Base-by-base conservation (phyloP, 1,140 invertebrate species). In the Laupala kohalensis region DNA sequence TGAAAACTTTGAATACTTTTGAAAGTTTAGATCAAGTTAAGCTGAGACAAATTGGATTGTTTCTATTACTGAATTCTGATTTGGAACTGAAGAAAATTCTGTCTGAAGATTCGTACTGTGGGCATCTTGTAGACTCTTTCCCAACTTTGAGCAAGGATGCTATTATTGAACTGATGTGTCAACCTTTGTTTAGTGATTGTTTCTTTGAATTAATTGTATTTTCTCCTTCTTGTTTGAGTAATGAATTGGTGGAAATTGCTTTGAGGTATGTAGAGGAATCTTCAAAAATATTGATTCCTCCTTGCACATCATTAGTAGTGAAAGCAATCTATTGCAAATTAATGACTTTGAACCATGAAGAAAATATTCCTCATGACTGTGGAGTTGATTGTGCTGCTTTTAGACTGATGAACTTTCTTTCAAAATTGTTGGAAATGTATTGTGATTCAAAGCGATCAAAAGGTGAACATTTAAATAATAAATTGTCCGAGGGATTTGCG, bases 21-120 rank as follows among this genome's bases (percentile, higher is more conserved):
- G 67, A 68, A 15, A 25, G 19, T 28, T 19, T n/a, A 29, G 27
- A 68, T 28, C 23, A 68, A 4, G 6, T 13, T 6, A 27, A 28
- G n/a, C n/a, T 71, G 27, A 26, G 70, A 9, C 6, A 23, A 28
- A 65, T 71, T 65, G 15, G 27, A 23, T n/a, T 71, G 62, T 71
- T 71, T 64, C 70, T 71, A 12, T 23, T 71, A 23, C 63, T 71
- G 25, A 71, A 71, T 62, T 27, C 70, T 0, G n/a, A 28, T 71
- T n/a, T 71, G 5, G 24, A 23, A 12, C 26, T 71, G 26, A 13
- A 25, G 13, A 63, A 71, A 23, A 65, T n/a, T 23, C 53, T 71
- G 13, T n/a, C 28, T 26, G 70, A 71, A 5, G 70, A 71, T 30
- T 27, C 27, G 2, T 26, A 71, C 25, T 71, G 70, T 29, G 64